Conservation (phyloP, 1,140 invertebrate genomes). For the Brevipalpus yothersi region DNA sequence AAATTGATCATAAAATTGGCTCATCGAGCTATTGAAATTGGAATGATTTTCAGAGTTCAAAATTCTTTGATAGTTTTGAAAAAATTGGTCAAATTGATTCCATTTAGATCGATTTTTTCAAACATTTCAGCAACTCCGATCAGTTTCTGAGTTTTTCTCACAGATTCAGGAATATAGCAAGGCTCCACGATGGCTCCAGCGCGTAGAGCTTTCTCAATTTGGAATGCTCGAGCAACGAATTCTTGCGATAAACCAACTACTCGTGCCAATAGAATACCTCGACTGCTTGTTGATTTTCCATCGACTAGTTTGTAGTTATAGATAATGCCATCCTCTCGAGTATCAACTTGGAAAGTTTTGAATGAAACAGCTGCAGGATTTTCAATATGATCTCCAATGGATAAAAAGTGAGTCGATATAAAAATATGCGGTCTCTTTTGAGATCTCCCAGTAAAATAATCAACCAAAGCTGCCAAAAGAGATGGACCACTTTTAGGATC, state of each 20-base stretch:
- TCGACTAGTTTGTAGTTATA: not conserved
- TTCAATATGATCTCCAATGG: not conserved
- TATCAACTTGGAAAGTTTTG: not conserved
- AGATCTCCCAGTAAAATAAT: conserved; percentile 28
- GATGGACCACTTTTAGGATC: conserved; percentile 42
- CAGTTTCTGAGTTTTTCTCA: too few relatives aligned
- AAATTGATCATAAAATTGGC: too few relatives aligned
- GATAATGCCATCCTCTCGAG: not conserved
- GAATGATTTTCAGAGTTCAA: too few relatives aligned
- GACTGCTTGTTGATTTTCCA: not conserved
- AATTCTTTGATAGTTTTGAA: too few relatives aligned
- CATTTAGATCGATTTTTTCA: too few relatives aligned
- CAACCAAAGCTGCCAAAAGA: conserved; percentile 36
- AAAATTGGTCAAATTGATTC: too few relatives aligned
- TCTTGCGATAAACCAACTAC: not conserved
- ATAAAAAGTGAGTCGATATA: conserved; percentile 43
- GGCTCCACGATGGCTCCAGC: not conserved
- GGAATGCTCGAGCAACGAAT: not conserved
- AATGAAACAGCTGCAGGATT: not conserved
- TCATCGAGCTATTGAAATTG: too few relatives aligned
- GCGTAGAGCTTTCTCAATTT: not conserved
- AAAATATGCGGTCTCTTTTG: conserved; percentile 41
- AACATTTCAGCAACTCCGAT: too few relatives aligned
- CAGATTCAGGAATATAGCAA: not conserved
- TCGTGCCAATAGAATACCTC: not conserved